A percentile compares a stretch with the other conserved stretches of the same genome.
Conservation (phyloP, 2,888 invertebrate genomes). For the Himalopsyche anomala region DNA sequence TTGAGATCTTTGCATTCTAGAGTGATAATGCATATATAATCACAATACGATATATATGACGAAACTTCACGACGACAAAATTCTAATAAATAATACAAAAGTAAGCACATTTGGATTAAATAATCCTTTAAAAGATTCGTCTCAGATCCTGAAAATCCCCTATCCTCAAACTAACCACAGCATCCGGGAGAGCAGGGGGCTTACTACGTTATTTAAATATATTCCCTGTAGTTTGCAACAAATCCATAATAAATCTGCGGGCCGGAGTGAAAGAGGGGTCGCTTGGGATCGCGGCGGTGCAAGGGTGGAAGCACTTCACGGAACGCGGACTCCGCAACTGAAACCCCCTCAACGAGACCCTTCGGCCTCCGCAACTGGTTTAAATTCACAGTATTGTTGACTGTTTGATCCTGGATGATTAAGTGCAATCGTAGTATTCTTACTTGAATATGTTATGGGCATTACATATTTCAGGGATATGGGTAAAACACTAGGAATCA, state of each 20-base stretch:
- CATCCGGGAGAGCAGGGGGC: conserved; percentile 38
- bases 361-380: conserved; percentile 8
- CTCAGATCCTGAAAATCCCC: conserved; percentile 32
- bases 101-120: background rate
- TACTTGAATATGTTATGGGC: background rate
- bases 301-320: conserved; percentile 39
- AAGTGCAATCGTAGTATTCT: background rate
- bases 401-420: conserved; percentile 9
- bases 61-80: background rate
- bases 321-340: conserved; percentile 46
- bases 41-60: too few species aligned
- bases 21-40: too few species aligned
- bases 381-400: conserved; percentile 10
- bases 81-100: conserved; percentile 1
- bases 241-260: conserved; percentile 62
- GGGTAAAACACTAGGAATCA: too few species aligned
- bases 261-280: conserved; percentile 38
- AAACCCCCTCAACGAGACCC: conserved; percentile 36
- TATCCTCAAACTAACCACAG: conserved; percentile 3
- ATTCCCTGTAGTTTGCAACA: conserved; percentile 57
- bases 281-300: conserved; percentile 29
- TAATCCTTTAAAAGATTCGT: conserved; percentile 18
- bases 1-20: too few species aligned
- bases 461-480: too few species aligned
- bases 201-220: conserved; percentile 57